Conservation (phyloP, 2,797 vertebrate species). For the Avahi laniger region DNA sequence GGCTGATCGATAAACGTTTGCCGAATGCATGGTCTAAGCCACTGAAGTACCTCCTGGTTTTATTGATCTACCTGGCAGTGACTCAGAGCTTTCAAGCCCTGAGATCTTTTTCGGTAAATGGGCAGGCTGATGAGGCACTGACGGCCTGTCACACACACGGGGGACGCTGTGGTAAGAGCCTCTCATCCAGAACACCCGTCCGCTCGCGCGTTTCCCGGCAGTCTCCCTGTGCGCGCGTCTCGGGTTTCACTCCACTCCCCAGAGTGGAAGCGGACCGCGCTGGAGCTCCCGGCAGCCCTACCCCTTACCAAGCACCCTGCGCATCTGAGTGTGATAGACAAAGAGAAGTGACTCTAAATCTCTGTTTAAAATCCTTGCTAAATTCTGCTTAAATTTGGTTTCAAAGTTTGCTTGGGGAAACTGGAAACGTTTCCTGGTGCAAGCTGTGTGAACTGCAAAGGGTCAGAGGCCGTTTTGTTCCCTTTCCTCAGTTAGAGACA, state of each 20-base stretch:
- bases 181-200: neutral
- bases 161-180: neutral
- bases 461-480: neutral
- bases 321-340: neutral
- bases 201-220: neutral
- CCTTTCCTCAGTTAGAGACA: neutral
- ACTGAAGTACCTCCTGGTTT: neutral
- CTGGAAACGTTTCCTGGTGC: neutral
- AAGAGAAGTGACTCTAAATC: neutral
- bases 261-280: neutral
- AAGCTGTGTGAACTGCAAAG: neutral
- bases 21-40: neutral
- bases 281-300: neutral
- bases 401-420: neutral
- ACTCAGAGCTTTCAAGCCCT: conserved; percentile 72
- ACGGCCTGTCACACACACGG: conserved; percentile 46
- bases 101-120: conserved; percentile 81
- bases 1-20: neutral
- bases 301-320: neutral
- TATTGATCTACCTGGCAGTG: conserved; percentile 79
- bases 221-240: neutral
- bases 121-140: conserved; percentile 68
- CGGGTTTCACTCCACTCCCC: neutral
- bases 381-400: neutral
- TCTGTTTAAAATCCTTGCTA: neutral